Evolutionary conservation across 1,140 invertebrate genomes (phyloP).

Genomic region (Diorhabda elongata): DNA sequence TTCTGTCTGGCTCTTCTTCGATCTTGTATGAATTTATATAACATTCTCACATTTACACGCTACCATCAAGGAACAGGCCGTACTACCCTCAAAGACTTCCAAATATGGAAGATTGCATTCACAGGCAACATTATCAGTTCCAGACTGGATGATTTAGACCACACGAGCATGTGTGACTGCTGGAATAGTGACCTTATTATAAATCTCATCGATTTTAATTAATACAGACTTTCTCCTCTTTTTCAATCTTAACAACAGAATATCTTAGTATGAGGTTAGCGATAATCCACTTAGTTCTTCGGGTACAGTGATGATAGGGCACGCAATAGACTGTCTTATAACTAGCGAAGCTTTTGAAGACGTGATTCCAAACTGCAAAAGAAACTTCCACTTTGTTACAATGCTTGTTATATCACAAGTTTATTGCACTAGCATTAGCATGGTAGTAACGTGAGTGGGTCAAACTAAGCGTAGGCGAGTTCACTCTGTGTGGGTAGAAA

Average conservation of each 20-base stretch:
- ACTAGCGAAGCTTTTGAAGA: background rate
- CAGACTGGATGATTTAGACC: background rate
- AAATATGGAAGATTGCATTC: background rate
- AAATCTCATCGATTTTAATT: background rate
- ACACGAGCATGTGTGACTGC: background rate
- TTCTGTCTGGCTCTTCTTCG: background rate
- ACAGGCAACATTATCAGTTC: background rate
- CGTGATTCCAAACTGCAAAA: background rate
- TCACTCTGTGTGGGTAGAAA: background rate
- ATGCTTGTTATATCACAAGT: background rate
- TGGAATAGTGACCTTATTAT: background rate
- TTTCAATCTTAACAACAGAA: no score
- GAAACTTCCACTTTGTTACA: background rate
- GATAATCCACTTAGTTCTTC: no score
- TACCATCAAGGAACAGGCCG: background rate
- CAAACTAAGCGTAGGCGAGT: background rate
- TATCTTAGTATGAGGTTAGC: no score
- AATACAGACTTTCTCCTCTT: background rate
- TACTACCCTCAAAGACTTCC: background rate
- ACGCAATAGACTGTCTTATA: conserved; percentile 2
- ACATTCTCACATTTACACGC: background rate
- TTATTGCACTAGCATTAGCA: background rate
- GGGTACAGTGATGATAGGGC: background rate
- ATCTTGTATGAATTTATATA: background rate
- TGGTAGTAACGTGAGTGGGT: background rate